Evolutionary conservation across 92 coral and sea anemone genomes (phyloP), one percentile per base, ranked within the genome.

Genomic region (Muricea muricata): DNA sequence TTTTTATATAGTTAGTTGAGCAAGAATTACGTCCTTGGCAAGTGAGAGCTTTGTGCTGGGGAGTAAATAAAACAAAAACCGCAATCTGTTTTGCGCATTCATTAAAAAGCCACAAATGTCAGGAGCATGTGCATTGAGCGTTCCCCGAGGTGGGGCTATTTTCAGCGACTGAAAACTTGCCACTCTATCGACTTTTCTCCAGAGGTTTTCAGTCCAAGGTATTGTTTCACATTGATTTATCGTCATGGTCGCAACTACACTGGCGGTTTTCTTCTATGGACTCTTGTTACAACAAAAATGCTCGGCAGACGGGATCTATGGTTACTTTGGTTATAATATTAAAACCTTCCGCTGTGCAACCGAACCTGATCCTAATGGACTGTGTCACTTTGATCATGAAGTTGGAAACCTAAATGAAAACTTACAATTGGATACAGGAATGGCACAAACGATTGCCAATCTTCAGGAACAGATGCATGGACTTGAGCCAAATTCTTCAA

Each of bases 171-270:
- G 33, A 0, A 18, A 3, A 37, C 20, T 6, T 25, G 34, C 17
- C 68, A 26, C 37, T 61, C 68, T n/a, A n/a, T n/a, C n/a, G n/a
- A 20, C 68, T 61, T 37, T 61, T 61, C 34, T 61, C 34, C 29
- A 2, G 20, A 26, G 33, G 11, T 61, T 24, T 26, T 61, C 34
- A 61, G 68, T 4, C 42, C 42, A 37, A 37, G 9, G 4, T 4
- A 37, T 37, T 37, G 42, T 9, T 37, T 9, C 9, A 37, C 42
- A 9, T 37, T 37, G 42, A 37, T 37, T 37, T 37, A 37, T 52
- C 23, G 0, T 7, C 68, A 61, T 61, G 68, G 0, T 29, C 18
- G 6, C 68, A 21, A 26, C 34, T 4, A 0, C 29, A 29, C 34
- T 30, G 3, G 34, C 29, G 18, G 68, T 15, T 7, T 25, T 61